Evolutionary conservation across 1,140 invertebrate genomes (phyloP), one percentile per base, ranked within the genome.

Genomic region (Probaryconus sp.): DNA sequence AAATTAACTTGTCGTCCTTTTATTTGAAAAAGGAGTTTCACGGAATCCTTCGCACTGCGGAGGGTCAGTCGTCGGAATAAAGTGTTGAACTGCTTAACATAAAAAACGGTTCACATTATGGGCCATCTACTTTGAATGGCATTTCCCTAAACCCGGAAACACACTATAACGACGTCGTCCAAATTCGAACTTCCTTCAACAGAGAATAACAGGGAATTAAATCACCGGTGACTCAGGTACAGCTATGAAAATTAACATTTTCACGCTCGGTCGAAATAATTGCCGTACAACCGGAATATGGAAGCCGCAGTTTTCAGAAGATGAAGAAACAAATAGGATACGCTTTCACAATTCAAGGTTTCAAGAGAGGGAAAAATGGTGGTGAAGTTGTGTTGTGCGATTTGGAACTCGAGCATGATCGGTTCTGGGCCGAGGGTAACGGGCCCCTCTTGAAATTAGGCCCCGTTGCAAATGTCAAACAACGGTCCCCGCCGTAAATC

Each of bases 161-260:
- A 68, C 64, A 50, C 33, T 30, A 40, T 45, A 53, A 64, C 60
- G 48, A 53, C 48, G 60, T 64, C 48, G 51, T 58, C 51, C 42
- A 50, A 58, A 58, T 33, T 60, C 47, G n/a, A 20, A 60, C 65
- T 69, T 69, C 65, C 65, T 69, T 69, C 65, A 69, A 69, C 65
- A 69, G 37, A 20, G 14, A 38, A n/a, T 5, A 17, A 3, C 9
- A n/a, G 1, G 33, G 13, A 11, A 4, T 10, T 37, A 14, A 14
- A 14, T 16, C 13, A 14, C 11, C 10, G 2, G 11, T 10, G 1
- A 35, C 9, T 18, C 9, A 7, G 10, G n/a, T 20, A 17, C 26
- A 40, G 56, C 56, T 65, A 65, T 65, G 61, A 14, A 65, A 33
- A 65, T 65, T 40, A 30, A 31, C 37, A 55, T 55, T 20, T 56